Evolutionary conservation across 2,113 vertebrate species (phyloP).

Genomic region (Centropus bengalensis): DNA sequence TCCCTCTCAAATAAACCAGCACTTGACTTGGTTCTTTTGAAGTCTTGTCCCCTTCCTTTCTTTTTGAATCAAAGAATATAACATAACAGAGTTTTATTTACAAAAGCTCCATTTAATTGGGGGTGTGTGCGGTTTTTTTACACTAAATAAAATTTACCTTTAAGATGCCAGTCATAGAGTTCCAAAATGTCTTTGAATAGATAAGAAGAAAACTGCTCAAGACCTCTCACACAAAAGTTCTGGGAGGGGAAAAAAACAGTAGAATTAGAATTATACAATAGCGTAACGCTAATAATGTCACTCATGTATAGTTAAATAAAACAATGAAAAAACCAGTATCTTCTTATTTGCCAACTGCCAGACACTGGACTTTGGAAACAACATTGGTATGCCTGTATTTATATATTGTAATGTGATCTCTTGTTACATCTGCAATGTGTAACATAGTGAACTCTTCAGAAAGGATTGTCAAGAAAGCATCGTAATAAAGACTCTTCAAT

Average conservation of each 20-base stretch:
- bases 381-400: neutral
- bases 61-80: neutral
- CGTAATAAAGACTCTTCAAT: neutral
- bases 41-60: neutral
- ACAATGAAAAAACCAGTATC: fast-evolving
- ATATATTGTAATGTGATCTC: no score
- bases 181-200: conserved; percentile 96
- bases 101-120: neutral
- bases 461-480: neutral
- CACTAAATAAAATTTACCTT: conserved; percentile 77
- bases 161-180: conserved; percentile 98
- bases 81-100: neutral
- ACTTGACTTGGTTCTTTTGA: neutral
- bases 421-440: no score
- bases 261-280: neutral
- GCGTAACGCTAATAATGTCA: neutral
- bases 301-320: neutral
- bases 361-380: neutral
- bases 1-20: neutral
- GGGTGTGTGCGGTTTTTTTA: neutral
- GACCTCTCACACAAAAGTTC: conserved; percentile 95
- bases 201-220: conserved; percentile 93
- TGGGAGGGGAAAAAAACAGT: conserved; percentile 61
- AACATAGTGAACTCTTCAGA: neutral
- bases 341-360: neutral